phyloP scores from a whole-genome alignment of 2,113 vertebrate species.

The Bucco capensis region DNA sequence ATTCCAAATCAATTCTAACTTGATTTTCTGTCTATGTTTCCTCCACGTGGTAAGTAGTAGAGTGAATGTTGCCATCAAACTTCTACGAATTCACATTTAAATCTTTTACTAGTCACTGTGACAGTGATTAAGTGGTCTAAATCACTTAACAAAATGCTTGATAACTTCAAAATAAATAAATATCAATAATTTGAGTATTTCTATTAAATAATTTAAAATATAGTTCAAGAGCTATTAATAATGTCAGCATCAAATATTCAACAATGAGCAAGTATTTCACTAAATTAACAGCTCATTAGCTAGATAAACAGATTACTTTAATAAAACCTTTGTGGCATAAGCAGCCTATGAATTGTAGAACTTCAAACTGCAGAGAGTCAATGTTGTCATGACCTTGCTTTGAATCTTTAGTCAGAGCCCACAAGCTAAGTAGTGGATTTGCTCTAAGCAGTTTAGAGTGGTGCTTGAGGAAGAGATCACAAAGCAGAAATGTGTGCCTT shows the following conservation, averaged over 20 bases:
- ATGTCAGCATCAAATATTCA: not conserved
- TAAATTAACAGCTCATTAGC: not conserved
- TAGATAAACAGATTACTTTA: not conserved
- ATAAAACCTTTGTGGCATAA: fast-evolving
- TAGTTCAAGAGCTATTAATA: not conserved
- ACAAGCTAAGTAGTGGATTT: not conserved
- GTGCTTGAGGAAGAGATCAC: not conserved
- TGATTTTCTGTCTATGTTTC: not conserved
- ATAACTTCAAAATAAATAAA: not conserved
- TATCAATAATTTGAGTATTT: not conserved
- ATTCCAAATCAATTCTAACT: not conserved
- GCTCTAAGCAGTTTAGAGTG: fast-evolving
- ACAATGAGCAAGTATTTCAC: not conserved
- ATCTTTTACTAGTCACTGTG: not conserved
- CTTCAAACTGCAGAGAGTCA: not conserved
- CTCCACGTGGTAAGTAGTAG: not conserved
- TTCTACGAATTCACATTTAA: not conserved
- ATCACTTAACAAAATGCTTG: not conserved
- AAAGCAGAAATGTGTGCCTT: fast-evolving
- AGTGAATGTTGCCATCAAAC: not conserved
- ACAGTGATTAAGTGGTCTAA: not conserved
- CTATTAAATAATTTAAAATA: not conserved
- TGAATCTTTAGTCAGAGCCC: not conserved
- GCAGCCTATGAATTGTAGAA: not conserved
- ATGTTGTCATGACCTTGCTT: not conserved